phyloP scores from a whole-genome alignment of 2,113 vertebrate genomes.

The Rhynchopsitta pachyrhyncha region DNA sequence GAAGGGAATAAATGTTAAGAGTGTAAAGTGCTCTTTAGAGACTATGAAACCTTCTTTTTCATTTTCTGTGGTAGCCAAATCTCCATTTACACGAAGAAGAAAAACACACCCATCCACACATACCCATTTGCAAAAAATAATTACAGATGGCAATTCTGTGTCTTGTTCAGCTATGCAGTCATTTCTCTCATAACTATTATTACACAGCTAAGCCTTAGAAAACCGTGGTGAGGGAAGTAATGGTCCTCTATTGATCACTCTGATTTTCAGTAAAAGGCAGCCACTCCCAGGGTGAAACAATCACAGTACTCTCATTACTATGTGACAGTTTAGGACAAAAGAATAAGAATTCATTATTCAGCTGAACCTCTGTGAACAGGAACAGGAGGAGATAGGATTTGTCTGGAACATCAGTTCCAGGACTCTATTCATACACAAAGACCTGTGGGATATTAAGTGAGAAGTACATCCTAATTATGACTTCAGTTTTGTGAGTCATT shows the following conservation, averaged over 20 bases:
- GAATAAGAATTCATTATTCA: neutral
- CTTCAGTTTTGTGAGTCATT: constrained; percentile 4
- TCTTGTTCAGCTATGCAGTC: neutral
- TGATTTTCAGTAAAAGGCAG: neutral
- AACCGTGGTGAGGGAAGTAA: neutral
- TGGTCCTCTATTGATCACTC: neutral
- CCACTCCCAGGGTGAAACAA: neutral
- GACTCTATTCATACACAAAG: neutral
- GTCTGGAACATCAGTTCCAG: neutral
- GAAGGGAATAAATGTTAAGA: neutral
- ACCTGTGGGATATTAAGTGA: neutral
- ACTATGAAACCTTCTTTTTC: neutral
- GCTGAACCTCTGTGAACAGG: neutral
- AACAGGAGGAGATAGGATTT: neutral
- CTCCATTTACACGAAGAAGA: neutral
- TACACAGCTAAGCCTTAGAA: constrained; percentile 28
- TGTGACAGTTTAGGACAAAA: neutral
- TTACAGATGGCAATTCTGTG: neutral
- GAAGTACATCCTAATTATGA: neutral
- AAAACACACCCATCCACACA: neutral
- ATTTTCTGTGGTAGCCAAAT: neutral
- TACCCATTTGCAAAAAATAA: neutral
- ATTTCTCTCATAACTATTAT: neutral
- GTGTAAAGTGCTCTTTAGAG: neutral
- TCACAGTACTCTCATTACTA: neutral